Conservation (phyloP, 1,140 invertebrate genomes). For the Maniola jurtina region DNA sequence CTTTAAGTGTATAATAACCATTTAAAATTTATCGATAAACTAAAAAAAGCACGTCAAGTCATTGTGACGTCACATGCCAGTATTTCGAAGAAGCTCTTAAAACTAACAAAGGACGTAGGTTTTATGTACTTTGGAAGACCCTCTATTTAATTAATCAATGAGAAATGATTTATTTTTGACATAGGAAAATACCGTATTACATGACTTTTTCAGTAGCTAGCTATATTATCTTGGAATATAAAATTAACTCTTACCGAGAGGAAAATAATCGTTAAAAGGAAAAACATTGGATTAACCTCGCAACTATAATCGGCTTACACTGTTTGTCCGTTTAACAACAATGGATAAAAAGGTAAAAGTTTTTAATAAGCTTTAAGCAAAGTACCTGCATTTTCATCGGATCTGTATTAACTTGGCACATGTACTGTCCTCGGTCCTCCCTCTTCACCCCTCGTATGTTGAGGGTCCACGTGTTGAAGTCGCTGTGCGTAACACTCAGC, state of each 20-base stretch:
- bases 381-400: constrained; percentile 95
- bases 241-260: background rate
- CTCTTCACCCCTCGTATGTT: constrained; percentile 89
- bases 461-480: constrained; percentile 92
- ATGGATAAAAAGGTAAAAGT: background rate
- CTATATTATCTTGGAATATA: background rate
- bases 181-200: no score
- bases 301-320: constrained; percentile 3
- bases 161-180: no score
- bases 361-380: background rate
- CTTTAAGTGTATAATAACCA: no score
- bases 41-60: no score
- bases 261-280: background rate
- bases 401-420: constrained; percentile 96
- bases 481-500: constrained; percentile 91
- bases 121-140: no score
- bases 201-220: background rate
- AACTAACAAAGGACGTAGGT: no score
- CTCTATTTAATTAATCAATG: no score
- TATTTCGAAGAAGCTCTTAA: no score
- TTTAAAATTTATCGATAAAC: no score
- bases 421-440: constrained; percentile 92
- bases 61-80: no score
- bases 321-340: background rate
- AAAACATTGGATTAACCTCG: background rate